Base-by-base conservation (phyloP, 2,797 vertebrate genomes). In the Crypturellus tataupa region DNA sequence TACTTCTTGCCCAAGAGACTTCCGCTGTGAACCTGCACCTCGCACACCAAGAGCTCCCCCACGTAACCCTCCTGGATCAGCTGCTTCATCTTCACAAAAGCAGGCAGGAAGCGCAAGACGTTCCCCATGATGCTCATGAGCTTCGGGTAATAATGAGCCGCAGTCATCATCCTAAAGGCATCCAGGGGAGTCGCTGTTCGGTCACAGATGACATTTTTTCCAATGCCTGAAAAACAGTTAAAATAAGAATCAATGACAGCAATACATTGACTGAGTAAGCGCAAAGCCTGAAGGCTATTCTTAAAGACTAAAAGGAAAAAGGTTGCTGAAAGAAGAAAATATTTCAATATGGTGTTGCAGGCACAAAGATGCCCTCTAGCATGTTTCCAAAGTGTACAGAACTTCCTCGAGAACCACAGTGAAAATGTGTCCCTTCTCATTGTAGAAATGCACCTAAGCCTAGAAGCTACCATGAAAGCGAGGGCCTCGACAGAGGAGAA, bases 111-210 rank as follows among this genome's bases (percentile, higher is more conserved):
- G 80, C 99, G 99, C 65, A 99, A 93, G 53, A 99, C 99, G 0
- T 99, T 99, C 80, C 99, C 99, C 99, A 99, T 99, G 95, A 99
- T 99, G 98, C 99, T 99, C 98, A 99, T 99, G 95, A 99, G 97
- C 97, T 99, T 99, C 13, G 99, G 99, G 97, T 99, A 99, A 95
- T 99, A 99, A 97, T 99, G 99, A n/a, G 99, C 99, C 0, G 99
- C 99, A 0, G 99, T 99, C 99, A 99, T 99, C 99, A 99, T 99
- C 76, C 98, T 97, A 85, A 99, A 99, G 96, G 99, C 99, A 64
- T 99, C 99, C 95, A 99, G 97, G 2, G 99, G 99, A 3, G 99
- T 99, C 2, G 99, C 99, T 0, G 99, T 99, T 75, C 99, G 98
- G 97, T 99, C 99, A 25, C 99, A 99, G 97, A 99, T 99, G 60